Conservation (phyloP, 2,113 vertebrate genomes). For the Odocoileus hemionus region DNA sequence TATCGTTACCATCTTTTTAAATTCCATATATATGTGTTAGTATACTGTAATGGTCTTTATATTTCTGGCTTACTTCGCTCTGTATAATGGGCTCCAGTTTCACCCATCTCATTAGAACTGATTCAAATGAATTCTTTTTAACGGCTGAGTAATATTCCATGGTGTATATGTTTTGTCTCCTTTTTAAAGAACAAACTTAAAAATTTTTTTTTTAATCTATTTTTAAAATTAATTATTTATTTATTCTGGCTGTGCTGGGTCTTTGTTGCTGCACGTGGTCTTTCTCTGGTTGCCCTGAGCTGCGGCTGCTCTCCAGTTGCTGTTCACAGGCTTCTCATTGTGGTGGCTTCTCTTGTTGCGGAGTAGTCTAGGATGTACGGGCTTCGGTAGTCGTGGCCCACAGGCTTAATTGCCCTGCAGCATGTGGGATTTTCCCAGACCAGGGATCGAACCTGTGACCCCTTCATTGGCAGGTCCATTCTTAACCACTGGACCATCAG, state of each 20-base stretch:
- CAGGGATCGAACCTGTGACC: neutral
- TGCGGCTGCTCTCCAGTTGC: neutral
- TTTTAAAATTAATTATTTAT: rapidly evolving
- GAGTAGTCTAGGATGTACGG: neutral
- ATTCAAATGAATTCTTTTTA: too few relatives aligned
- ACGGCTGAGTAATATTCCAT: too few relatives aligned
- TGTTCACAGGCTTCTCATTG: neutral
- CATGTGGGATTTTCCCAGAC: neutral
- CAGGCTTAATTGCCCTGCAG: neutral
- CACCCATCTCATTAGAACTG: too few relatives aligned
- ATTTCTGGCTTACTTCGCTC: too few relatives aligned
- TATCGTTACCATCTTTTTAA: too few relatives aligned
- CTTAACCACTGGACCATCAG: neutral
- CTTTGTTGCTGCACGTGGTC: neutral
- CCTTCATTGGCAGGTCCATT: neutral
- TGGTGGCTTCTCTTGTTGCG: neutral
- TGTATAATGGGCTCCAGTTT: too few relatives aligned
- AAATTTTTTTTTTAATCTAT: neutral
- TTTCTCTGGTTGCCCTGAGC: neutral
- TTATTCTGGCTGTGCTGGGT: neutral
- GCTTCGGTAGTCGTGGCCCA: neutral
- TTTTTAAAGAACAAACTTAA: neutral
- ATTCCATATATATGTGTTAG: too few relatives aligned
- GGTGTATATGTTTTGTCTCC: too few relatives aligned
- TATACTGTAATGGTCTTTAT: too few relatives aligned